These are phyloP conservation scores for Steromphala cineraria DNA, from an alignment of 2,888 invertebrate genomes.

Conservation along the genomic window DNA sequence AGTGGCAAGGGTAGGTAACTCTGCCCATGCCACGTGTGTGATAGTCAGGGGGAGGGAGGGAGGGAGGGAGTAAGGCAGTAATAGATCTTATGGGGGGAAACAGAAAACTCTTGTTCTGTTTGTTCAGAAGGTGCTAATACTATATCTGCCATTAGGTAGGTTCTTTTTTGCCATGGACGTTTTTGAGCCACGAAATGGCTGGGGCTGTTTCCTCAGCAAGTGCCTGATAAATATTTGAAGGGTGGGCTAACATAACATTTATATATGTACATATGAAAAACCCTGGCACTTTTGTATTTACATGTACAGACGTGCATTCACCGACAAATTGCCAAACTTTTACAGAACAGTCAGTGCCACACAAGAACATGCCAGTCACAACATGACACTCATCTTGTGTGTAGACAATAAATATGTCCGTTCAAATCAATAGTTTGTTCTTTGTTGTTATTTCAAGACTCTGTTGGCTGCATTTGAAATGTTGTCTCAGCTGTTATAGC, in stretches of 20 bases:
- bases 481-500: too few species aligned
- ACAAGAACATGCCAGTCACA: slow-evolving; percentile 13
- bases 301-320: slow-evolving; percentile 12
- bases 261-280: slow-evolving; percentile 18
- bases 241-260: slow-evolving; percentile 4
- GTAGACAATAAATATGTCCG: slow-evolving; percentile 12
- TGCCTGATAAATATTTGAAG: slow-evolving; percentile 1
- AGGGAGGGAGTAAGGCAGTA: neutral
- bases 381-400: slow-evolving; percentile 18
- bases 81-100: neutral
- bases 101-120: neutral
- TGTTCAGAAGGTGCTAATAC: slow-evolving; percentile 10
- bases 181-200: slow-evolving; percentile 11
- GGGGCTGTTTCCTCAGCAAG: neutral
- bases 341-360: slow-evolving; percentile 4
- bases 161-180: neutral
- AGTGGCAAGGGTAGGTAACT: neutral
- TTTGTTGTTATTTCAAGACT: too few species aligned
- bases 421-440: too few species aligned
- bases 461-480: too few species aligned
- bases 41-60: slow-evolving; percentile 3
- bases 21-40: neutral
- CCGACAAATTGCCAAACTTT: slow-evolving; percentile 5
- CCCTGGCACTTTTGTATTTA: slow-evolving; percentile 10
- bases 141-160: neutral